These are phyloP conservation scores for Phortica okadai DNA, from an alignment of 2,888 invertebrate genomes.

Conservation along the genomic window DNA sequence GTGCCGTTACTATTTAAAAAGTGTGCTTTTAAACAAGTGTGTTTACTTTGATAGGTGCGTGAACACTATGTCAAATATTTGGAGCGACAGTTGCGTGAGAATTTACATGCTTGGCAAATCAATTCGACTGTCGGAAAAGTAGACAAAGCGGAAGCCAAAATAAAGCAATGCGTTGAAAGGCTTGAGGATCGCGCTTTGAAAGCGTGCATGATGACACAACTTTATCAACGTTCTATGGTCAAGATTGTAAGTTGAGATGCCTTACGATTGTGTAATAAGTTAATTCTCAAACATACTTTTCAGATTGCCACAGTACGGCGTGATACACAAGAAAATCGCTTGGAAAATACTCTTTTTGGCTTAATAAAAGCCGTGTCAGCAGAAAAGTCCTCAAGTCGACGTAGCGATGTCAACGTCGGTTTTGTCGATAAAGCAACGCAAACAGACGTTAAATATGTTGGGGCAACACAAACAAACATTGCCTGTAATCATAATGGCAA, in stretches of 20 bases:
- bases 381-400: conserved; percentile 16
- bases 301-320: conserved; percentile 68
- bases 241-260: conserved; percentile 63
- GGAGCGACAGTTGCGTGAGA: conserved; percentile 66
- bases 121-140: conserved; percentile 49
- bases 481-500: neutral
- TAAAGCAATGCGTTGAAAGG: conserved; percentile 57
- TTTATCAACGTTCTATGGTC: conserved; percentile 71
- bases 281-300: neutral
- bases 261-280: neutral
- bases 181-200: conserved; percentile 68
- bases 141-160: conserved; percentile 36
- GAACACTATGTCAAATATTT: conserved; percentile 68
- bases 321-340: conserved; percentile 63
- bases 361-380: conserved; percentile 48
- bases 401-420: neutral
- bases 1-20: neutral
- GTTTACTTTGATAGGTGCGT: conserved; percentile 61
- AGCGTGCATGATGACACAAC: conserved; percentile 67
- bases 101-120: conserved; percentile 59
- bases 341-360: conserved; percentile 56
- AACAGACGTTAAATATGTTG: conserved; percentile 31
- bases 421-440: conserved; percentile 52
- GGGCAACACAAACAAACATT: neutral
- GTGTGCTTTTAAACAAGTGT: neutral